Base-by-base conservation (phyloP, 2,797 vertebrate genomes). In the Ispidina lecontei region DNA sequence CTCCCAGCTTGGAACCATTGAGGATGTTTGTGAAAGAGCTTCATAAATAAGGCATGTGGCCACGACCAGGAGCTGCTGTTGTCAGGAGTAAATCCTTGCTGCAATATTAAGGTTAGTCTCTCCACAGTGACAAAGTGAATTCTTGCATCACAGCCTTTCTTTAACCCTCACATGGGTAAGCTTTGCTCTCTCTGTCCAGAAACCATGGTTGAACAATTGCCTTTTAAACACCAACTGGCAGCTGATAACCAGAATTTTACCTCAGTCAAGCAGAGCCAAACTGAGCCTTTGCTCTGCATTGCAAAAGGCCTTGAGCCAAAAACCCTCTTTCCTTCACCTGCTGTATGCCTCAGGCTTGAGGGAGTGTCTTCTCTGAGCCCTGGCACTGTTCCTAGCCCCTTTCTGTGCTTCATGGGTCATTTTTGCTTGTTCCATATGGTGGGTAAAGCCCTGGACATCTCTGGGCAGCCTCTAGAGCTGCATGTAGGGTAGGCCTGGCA, bases 1-100 rank as follows among this genome's bases (percentile, higher is more conserved):
- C 73, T 91, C 39, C 49, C 71, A 90, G 80, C 70, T 83, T 80
- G 78, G 89, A 93, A 72, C 49, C 64, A 62, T 18, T 31, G 83
- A 76, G 60, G 26, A 31, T 84, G 51, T 81, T 94, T 88, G 69
- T 92, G 47, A 68, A 91, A 81, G 67, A 54, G 33, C 44, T 89
- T 71, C 10, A 1, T 69, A 91, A 89, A 70, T 84, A 39, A 1
- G 7, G 59, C 37, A n/a, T 9, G 56, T 73, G 72, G 81, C 60
- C 37, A n/a, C 6, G 43, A 51, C 54, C 69, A 64, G 33, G 65
- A 37, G 52, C 71, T 77, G 49, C 60, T 88, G 51, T 68, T 51
- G 14, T 74, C 52, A 62, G 68, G 43, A 70, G 9, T 58, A 67
- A 90, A 92, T 75, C 58, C 65, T 56, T 84, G 35, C 85, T 56